Evolutionary conservation across 2,888 invertebrate genomes (phyloP), one percentile per base, ranked within the genome.

Genomic region (Chloroclysta siterata): DNA sequence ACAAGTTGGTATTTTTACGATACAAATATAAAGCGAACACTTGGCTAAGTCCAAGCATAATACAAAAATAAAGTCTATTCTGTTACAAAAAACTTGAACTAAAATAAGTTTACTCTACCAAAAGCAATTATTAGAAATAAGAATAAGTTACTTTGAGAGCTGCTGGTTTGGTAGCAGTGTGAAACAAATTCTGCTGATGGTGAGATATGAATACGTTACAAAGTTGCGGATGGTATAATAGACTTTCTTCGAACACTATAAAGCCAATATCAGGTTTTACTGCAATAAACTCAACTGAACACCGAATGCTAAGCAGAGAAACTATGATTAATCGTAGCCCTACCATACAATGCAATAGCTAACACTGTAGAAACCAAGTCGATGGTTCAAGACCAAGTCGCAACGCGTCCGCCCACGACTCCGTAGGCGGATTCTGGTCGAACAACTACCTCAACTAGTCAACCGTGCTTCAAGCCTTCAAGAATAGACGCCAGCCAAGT

Each of bases 351-450:
- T 64, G 60, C 63, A 61, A 66, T 61, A 66, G 61, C 53, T 48
- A 57, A 63, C 65, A 63, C 58, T 56, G 58, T 60, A 65, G 64
- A 66, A 72, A 70, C 63, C 61, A 56, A 66, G 53, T 65, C 55
- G 66, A 60, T 65, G 63, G 68, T 78, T 74, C 72, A 75, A 79
- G 79, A 77, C 69, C 73, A 72, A 70, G 72, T 71, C 70, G 71
- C 48, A 63, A 65, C 71, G 65, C 65, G 70, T 79, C 72, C 77
- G 72, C 83, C 83, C 82, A 82, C 82, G 60, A 44, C 62, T 17
- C 36, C 71, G 75, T 77, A 69, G 72, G 73, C 63, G 75, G 73
- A 73, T 70, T 68, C 71, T 69, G 68, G 69, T 69, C 60, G 62
- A 55, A 65, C 72, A 52, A 72, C 74, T 71, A 73, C 36, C 36